Percentiles rank a stretch among this genome's conserved stretches.
phyloP scores from a whole-genome alignment of 2,113 vertebrate species.

The Xiphophorus maculatus region DNA sequence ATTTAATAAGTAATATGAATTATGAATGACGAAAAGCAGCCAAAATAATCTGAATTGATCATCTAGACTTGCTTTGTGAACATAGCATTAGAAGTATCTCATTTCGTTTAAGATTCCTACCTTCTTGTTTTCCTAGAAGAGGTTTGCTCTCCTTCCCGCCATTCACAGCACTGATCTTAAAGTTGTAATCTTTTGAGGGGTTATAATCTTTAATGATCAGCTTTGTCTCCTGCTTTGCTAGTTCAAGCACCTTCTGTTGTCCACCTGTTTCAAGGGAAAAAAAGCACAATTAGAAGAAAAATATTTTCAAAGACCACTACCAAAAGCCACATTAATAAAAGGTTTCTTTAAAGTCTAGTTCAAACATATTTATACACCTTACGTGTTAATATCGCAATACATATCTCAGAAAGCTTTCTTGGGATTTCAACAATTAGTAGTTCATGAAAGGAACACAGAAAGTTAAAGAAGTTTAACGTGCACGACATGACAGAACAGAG shows the following conservation, averaged over 20 bases:
- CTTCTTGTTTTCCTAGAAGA: slow-evolving; percentile 67
- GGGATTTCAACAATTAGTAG: too few species aligned
- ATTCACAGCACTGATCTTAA: slow-evolving; percentile 65
- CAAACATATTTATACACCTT: not conserved
- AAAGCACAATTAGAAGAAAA: not conserved
- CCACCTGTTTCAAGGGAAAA: slow-evolving; percentile 43
- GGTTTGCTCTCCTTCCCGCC: slow-evolving; percentile 71
- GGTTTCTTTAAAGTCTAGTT: not conserved
- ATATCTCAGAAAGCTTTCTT: too few species aligned
- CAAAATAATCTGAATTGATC: too few species aligned
- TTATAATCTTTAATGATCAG: slow-evolving; percentile 70
- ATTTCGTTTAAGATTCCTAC: slow-evolving; percentile 39
- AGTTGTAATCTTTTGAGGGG: slow-evolving; percentile 64
- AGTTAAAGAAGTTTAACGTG: too few species aligned
- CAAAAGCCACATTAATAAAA: not conserved
- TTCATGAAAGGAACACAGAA: too few species aligned
- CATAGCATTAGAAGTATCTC: not conserved
- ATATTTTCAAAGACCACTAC: not conserved
- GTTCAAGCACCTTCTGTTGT: slow-evolving; percentile 52
- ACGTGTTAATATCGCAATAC: not conserved
- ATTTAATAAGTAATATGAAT: too few species aligned
- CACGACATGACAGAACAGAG: too few species aligned
- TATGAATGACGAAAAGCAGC: too few species aligned
- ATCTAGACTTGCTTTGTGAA: too few species aligned
- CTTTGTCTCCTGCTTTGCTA: slow-evolving; percentile 67